Base-by-base conservation (phyloP, 2,888 invertebrate genomes). In the Adelphocoris suturalis region DNA sequence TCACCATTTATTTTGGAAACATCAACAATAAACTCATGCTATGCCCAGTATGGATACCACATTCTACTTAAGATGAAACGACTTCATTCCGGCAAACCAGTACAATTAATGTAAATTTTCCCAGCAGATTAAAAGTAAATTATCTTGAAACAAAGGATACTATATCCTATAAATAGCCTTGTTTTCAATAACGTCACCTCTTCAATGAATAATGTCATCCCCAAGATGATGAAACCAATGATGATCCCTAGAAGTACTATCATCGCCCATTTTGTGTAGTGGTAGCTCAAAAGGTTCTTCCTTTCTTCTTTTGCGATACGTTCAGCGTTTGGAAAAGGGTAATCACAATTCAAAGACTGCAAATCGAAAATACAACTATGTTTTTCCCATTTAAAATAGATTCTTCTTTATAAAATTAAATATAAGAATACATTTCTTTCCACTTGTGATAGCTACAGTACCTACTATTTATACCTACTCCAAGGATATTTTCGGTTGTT, bases 331-430 rank as follows among this genome's bases (percentile, higher is more conserved):
- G 89, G 84, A 28, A 89, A 89, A 46, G 89, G 89, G 48, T 84
- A 89, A 27, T 89, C 89, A 19, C 52, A 89, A 84, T 89, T 89
- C 28, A 89, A 47, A 4, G 89, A 89, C 89, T 89, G 81, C 9
- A 46, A 46, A 28, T 16, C 1, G 19, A 76, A 75, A 9, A 75
- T 16, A 2, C 23, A 75, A 28, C 75, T 1, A 75, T 19, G 13
- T 27, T 19, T 16, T 76, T 75, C 2, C 2, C 37, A 5, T 57
- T 57, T 57, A 57, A 57, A 16, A 57, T n/a, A 57, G 14, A 12
- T 55, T 13, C 55, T 55, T 55, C 57, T 57, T n/a, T 57, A 57
- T 1, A 3, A 57, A 55, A 55, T 1, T 1, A 57, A 57, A 57
- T n/a, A 57, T n/a, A 2, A n/a, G 4, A 57, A 19, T 16, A n/a